Percentiles rank a stretch among this genome's conserved stretches.
These are phyloP conservation scores for Calidris pygmaea DNA, from an alignment of 2,113 vertebrate species.

Conservation along the genomic window DNA sequence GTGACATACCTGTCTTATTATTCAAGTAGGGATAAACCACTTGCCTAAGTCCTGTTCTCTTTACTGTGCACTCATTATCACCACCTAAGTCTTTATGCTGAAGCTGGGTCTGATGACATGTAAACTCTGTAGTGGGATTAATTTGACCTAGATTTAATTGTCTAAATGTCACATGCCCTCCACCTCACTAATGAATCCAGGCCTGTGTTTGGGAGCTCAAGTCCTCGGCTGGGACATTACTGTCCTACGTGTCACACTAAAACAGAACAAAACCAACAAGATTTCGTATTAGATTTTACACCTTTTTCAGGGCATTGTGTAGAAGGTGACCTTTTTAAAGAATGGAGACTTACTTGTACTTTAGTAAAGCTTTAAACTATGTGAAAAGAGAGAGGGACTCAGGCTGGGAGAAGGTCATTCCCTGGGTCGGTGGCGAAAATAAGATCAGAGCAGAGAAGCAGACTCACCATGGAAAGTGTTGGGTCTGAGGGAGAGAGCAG, in stretches of 20 bases:
- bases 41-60: not conserved
- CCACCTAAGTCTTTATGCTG: not conserved
- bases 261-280: not conserved
- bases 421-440: not conserved
- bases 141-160: not conserved
- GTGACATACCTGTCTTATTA: not conserved
- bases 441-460: not conserved
- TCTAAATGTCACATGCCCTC: not conserved
- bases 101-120: not conserved
- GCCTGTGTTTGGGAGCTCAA: not conserved
- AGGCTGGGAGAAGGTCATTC: not conserved
- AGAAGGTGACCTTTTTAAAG: not conserved
- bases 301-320: not conserved
- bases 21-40: not conserved
- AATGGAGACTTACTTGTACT: not conserved
- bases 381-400: not conserved
- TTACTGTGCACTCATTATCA: not conserved
- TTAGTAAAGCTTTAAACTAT: not conserved
- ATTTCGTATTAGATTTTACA: not conserved
- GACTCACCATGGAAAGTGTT: rapidly evolving
- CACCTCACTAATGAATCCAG: not conserved
- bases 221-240: not conserved
- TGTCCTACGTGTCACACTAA: not conserved
- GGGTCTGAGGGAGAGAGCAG: not conserved
- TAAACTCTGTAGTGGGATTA: not conserved